Evolutionary conservation across 1,140 invertebrate genomes (phyloP).

Genomic region (Helicoverpa armigera): DNA sequence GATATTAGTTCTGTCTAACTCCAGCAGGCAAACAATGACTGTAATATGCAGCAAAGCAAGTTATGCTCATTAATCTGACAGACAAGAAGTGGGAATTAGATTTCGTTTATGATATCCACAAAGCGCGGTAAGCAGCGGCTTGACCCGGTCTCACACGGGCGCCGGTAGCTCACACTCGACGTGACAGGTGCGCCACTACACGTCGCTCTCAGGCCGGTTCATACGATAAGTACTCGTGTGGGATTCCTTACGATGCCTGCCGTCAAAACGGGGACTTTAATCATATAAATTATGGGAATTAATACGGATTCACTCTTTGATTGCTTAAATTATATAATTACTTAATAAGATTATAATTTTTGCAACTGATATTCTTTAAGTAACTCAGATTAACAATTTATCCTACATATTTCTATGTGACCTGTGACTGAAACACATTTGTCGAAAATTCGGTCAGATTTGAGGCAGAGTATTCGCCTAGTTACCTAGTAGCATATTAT

Average conservation of each 20-base stretch:
- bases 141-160: background rate
- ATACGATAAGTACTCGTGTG: slow-evolving; percentile 12
- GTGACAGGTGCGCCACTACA: slow-evolving; percentile 26
- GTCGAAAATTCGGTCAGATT: too few species aligned
- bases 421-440: too few species aligned
- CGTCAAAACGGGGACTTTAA: background rate
- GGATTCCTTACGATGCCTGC: slow-evolving; percentile 15
- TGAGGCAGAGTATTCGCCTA: too few species aligned
- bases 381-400: too few species aligned
- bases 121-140: slow-evolving; percentile 5
- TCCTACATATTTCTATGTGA: too few species aligned
- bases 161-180: slow-evolving; percentile 2
- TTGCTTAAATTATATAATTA: too few species aligned
- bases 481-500: too few species aligned
- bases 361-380: too few species aligned
- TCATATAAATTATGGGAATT: background rate
- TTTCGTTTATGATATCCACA: background rate
- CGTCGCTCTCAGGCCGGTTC: slow-evolving; percentile 17
- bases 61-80: background rate
- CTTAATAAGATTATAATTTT: too few species aligned
- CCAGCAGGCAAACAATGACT: background rate
- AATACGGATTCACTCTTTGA: background rate
- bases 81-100: background rate
- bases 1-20: too few species aligned
- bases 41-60: background rate